Conservation (phyloP, 2,888 invertebrate species). For the Tromatobia lineatoria region DNA sequence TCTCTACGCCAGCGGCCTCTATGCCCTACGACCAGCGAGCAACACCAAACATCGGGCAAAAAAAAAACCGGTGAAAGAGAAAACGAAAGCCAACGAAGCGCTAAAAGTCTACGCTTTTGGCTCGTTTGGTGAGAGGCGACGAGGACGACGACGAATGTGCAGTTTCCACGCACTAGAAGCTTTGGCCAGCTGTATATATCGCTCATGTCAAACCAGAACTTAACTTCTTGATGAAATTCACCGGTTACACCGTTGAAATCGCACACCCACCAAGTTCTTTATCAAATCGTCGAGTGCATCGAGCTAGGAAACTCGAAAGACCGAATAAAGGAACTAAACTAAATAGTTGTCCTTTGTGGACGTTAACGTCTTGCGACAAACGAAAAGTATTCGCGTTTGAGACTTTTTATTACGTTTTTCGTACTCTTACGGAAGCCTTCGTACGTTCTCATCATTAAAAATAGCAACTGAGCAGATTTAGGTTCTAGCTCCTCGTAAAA, state of each 20-base stretch:
- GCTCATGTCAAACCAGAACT: not conserved
- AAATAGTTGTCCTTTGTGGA: constrained; percentile 11
- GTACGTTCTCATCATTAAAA: not conserved
- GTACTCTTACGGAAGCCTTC: not conserved
- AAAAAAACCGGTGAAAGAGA: constrained; percentile 16
- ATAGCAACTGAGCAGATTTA: not conserved
- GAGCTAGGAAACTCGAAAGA: not conserved
- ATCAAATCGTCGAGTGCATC: not conserved
- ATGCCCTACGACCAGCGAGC: constrained; percentile 30
- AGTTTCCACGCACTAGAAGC: not conserved
- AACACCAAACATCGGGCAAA: not conserved
- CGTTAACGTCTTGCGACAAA: not conserved
- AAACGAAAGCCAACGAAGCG: constrained; percentile 36
- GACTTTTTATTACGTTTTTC: not conserved
- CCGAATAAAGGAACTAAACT: not conserved
- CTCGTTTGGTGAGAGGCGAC: constrained; percentile 56
- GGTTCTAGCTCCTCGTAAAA: too few species aligned
- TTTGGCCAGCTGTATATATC: not conserved
- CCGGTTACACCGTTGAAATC: constrained; percentile 11
- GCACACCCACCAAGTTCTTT: not conserved
- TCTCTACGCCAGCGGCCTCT: constrained; percentile 19
- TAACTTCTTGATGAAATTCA: constrained; percentile 6
- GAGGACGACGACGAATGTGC: constrained; percentile 7
- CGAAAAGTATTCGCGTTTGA: not conserved
- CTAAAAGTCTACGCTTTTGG: constrained; percentile 54